phyloP scores from a whole-genome alignment of 2,113 vertebrate species.

The Charina bottae region DNA sequence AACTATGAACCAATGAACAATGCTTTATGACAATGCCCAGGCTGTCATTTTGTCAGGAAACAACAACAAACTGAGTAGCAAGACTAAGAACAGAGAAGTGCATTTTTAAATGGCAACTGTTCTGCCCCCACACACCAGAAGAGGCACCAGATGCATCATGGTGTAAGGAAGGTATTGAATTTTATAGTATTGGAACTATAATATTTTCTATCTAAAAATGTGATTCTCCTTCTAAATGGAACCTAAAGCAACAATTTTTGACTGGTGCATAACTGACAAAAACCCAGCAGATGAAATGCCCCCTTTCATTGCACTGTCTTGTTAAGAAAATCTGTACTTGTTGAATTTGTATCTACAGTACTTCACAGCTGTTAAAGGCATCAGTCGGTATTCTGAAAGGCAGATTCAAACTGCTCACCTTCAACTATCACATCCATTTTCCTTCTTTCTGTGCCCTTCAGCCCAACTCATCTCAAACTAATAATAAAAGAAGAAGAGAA shows the following conservation, averaged over 20 bases:
- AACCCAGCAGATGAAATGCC: neutral
- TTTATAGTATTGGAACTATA: neutral
- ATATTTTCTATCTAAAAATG: neutral
- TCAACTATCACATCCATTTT: neutral
- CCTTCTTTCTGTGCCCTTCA: neutral
- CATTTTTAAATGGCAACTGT: neutral
- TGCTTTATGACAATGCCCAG: neutral
- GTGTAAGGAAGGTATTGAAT: neutral
- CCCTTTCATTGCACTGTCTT: neutral
- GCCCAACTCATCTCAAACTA: neutral
- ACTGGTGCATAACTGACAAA: neutral
- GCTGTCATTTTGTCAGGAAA: neutral
- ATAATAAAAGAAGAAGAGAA: neutral
- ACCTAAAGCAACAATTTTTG: neutral
- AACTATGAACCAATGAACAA: neutral
- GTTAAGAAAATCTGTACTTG: neutral
- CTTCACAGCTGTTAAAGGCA: neutral
- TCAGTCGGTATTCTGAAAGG: neutral
- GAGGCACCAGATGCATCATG: neutral
- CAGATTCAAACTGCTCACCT: neutral
- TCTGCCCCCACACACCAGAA: neutral
- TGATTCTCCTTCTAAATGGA: neutral
- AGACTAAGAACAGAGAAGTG: neutral
- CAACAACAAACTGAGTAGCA: neutral
- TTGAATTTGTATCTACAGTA: neutral